Evolutionary conservation across 2,888 invertebrate species (phyloP).

Genomic region (Drosophila leonis): DNA sequence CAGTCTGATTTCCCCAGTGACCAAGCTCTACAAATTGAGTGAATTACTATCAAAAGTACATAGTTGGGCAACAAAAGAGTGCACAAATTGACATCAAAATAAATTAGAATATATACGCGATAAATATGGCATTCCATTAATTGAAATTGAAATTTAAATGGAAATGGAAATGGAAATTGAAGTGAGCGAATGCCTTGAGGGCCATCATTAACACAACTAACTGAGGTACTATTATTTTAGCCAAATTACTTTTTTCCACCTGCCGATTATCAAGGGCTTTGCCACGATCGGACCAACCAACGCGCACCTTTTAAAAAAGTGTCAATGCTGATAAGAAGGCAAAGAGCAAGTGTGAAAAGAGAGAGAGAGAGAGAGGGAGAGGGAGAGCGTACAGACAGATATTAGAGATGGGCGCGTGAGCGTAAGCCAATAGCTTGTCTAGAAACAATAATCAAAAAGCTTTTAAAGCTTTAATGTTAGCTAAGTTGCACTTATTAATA

Average conservation of each 20-base stretch:
- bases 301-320: conserved; percentile 1
- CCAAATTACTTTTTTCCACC: conserved; percentile 45
- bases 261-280: conserved; percentile 39
- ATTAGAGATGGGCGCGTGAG: conserved; percentile 28
- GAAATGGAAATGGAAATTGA: not conserved
- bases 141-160: conserved; percentile 29
- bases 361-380: not conserved
- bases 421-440: not conserved
- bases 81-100: conserved; percentile 22
- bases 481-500: not conserved
- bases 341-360: not conserved
- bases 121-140: conserved; percentile 37
- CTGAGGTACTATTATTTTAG: conserved; percentile 2
- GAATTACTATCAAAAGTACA: conserved; percentile 45
- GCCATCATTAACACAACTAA: conserved; percentile 33
- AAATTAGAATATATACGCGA: conserved; percentile 10
- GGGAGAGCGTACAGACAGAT: not conserved
- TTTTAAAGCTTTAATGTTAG: not conserved
- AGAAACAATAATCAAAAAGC: not conserved
- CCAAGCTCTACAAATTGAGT: conserved; percentile 55
- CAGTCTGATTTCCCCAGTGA: conserved; percentile 64
- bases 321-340: conserved; percentile 45
- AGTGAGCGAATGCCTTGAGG: conserved; percentile 21
- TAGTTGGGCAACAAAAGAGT: conserved; percentile 39
- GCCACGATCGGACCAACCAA: conserved; percentile 10